Percentiles rank a stretch among this genome's conserved stretches.
These are phyloP conservation scores for Tachysurus vachellii DNA, from an alignment of 2,113 vertebrate genomes.

Conservation along the genomic window DNA sequence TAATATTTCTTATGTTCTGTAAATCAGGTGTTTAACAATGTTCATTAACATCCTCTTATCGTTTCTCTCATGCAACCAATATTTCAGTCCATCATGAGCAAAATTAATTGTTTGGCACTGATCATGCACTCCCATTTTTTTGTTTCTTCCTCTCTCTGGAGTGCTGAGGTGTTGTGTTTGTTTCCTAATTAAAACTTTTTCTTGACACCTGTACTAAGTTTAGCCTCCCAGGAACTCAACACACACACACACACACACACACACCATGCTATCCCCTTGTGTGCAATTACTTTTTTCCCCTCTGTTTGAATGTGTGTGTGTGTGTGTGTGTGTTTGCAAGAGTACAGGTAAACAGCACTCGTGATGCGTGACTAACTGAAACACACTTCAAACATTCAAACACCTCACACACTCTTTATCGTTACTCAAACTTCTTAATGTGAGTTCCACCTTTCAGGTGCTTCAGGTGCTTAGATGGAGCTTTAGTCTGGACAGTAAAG, in stretches of 20 bases:
- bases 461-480: neutral
- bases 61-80: neutral
- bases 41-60: neutral
- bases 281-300: constrained; percentile 75
- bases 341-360: constrained; percentile 67
- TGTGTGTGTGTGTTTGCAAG: constrained; percentile 53
- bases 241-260: constrained; percentile 59
- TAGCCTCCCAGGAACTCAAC: constrained; percentile 54
- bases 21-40: too few relatives aligned
- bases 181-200: constrained; percentile 75
- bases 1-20: too few relatives aligned
- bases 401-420: neutral
- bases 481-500: neutral
- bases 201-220: constrained; percentile 71
- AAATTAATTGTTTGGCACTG: neutral
- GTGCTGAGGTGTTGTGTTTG: constrained; percentile 61
- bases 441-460: neutral
- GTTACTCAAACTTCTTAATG: neutral
- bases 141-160: constrained; percentile 17
- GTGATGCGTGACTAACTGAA: constrained; percentile 30
- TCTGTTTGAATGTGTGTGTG: constrained; percentile 58
- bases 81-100: neutral
- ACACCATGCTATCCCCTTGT: constrained; percentile 65
- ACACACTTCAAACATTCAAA: neutral
- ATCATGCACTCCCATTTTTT: neutral